Conservation (phyloP, 1,140 invertebrate genomes). For the Nixonia krombeini region DNA sequence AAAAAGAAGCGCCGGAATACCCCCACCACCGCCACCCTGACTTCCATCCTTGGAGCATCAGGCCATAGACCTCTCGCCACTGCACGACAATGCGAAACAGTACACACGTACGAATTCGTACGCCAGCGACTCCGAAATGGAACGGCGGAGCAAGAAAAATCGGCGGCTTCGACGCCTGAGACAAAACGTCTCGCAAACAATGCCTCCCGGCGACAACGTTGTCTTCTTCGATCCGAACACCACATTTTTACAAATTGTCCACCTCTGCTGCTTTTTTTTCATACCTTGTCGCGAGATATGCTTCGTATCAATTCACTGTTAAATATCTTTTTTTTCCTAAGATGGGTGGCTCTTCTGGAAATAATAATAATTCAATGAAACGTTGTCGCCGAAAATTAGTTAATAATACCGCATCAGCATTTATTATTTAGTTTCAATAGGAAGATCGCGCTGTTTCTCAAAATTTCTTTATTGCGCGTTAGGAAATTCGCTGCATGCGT, state of each 20-base stretch:
- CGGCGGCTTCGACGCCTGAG: conserved; percentile 31
- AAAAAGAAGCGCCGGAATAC: conserved; percentile 51
- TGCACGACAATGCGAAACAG: conserved; percentile 50
- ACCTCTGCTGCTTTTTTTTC: conserved; percentile 17
- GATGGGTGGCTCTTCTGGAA: no score
- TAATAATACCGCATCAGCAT: no score
- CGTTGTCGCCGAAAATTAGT: no score
- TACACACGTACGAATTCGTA: conserved; percentile 39
- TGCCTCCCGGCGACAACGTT: conserved; percentile 32
- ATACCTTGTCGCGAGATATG: no score
- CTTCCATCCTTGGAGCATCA: conserved; percentile 54
- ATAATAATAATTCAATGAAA: no score
- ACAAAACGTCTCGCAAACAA: conserved; percentile 47
- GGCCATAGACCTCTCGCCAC: conserved; percentile 58
- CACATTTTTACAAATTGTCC: conserved; percentile 47
- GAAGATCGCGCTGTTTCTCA: no score
- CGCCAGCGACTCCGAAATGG: conserved; percentile 36
- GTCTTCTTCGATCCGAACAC: conserved; percentile 9
- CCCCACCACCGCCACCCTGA: conserved; percentile 38
- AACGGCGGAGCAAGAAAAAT: conserved; percentile 31
- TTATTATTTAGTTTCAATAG: no score
- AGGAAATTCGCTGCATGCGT: no score
- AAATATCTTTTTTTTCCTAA: no score
- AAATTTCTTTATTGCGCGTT: no score
- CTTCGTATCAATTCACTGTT: no score